Conservation (phyloP, 2,113 vertebrate species). For the Willisornis vidua region DNA sequence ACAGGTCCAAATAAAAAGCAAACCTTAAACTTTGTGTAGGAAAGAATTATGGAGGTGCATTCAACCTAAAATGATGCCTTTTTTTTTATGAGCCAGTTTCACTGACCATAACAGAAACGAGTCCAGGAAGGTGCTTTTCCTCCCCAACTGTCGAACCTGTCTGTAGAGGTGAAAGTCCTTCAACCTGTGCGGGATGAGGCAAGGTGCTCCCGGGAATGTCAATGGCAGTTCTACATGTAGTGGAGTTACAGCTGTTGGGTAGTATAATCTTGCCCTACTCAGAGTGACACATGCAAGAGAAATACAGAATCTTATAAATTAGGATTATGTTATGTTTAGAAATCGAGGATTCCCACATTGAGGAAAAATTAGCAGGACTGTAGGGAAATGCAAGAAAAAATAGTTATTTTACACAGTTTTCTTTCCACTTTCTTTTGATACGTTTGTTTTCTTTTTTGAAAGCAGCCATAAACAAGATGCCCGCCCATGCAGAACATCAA, state of each 20-base stretch:
- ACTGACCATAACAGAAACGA: not conserved
- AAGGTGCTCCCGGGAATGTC: not conserved
- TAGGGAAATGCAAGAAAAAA: not conserved
- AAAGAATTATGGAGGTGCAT: not conserved
- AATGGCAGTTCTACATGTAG: not conserved
- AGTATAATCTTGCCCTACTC: not conserved
- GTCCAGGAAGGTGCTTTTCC: not conserved
- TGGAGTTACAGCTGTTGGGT: not conserved
- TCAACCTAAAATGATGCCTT: not conserved
- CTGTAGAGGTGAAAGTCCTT: not conserved
- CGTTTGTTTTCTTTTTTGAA: not conserved
- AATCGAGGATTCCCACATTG: not conserved
- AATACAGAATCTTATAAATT: not conserved
- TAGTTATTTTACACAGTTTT: not conserved
- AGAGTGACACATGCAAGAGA: not conserved
- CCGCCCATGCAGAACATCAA: not conserved
- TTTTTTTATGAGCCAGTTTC: not conserved
- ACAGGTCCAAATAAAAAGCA: not conserved
- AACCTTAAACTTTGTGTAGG: not conserved
- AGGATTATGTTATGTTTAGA: not conserved
- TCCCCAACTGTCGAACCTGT: not conserved
- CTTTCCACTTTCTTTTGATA: not conserved
- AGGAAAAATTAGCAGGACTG: not conserved
- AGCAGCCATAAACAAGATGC: not conserved
- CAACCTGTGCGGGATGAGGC: not conserved